Evolutionary conservation across 1,140 invertebrate genomes (phyloP).

Genomic region (Procambarus clarkii): DNA sequence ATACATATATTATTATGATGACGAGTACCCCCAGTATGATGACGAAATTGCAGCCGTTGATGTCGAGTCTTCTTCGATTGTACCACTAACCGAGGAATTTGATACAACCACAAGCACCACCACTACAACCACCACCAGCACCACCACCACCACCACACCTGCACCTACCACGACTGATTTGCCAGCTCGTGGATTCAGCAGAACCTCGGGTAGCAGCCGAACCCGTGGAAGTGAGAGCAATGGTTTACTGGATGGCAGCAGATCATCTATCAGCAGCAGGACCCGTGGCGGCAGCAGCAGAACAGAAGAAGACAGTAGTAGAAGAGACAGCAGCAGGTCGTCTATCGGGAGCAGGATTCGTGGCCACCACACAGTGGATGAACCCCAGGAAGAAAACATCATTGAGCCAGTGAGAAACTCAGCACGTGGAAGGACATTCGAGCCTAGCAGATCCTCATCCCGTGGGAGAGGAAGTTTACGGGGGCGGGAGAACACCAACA

Average conservation of each 20-base stretch:
- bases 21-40: constrained; percentile 64
- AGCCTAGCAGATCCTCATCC: constrained; percentile 25
- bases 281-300: not conserved
- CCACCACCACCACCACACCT: constrained; percentile 53
- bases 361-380: not conserved
- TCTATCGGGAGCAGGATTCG: constrained; percentile 1
- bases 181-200: not conserved
- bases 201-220: constrained; percentile 29
- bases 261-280: constrained; percentile 10
- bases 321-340: not conserved
- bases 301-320: not conserved
- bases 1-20: constrained; percentile 70
- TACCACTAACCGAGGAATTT: not conserved
- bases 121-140: constrained; percentile 48
- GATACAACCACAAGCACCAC: constrained; percentile 1
- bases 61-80: not conserved
- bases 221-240: not conserved
- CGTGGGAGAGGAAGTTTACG: not conserved
- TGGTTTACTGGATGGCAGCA: constrained; percentile 5
- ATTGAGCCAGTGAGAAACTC: constrained; percentile 19
- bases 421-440: constrained; percentile 1
- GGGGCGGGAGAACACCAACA: constrained; percentile 27
- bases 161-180: constrained; percentile 51
- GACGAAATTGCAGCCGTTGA: constrained; percentile 35
- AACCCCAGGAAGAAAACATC: constrained; percentile 42